phyloP scores from a whole-genome alignment of 1,140 invertebrate genomes.

The Lepidurus packardi region DNA sequence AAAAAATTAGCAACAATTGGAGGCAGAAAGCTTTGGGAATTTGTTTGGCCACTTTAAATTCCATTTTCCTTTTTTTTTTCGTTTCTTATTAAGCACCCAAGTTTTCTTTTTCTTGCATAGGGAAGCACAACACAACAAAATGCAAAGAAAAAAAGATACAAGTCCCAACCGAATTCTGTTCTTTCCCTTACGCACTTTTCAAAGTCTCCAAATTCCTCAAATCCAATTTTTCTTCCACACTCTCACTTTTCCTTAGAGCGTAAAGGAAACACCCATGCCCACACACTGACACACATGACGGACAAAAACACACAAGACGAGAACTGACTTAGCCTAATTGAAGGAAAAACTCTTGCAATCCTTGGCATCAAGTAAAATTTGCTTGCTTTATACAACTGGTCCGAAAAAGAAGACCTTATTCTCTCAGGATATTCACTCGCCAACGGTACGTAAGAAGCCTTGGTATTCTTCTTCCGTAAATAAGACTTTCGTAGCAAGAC shows the following conservation, averaged over 20 bases:
- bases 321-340: constrained; percentile 19
- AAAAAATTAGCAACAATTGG: background rate
- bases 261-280: background rate
- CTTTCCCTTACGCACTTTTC: background rate
- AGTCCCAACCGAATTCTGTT: background rate
- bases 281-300: constrained; percentile 13
- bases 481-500: background rate
- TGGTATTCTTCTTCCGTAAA: constrained; percentile 32
- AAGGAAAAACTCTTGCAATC: constrained; percentile 19
- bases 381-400: constrained; percentile 11
- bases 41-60: background rate
- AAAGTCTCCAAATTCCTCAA: background rate
- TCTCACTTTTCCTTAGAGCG: background rate
- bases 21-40: constrained; percentile 13
- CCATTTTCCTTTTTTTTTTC: background rate
- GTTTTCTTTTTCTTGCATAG: background rate
- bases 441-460: constrained; percentile 16
- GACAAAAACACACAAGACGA: constrained; percentile 5
- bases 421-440: background rate
- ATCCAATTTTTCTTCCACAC: background rate
- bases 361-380: constrained; percentile 5
- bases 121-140: constrained; percentile 13
- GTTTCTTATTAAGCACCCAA: constrained; percentile 2
- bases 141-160: background rate
- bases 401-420: background rate